A percentile compares a stretch with the other conserved stretches of the same genome.
Conservation (phyloP, 2,797 vertebrate genomes). For the Chelon labrosus region DNA sequence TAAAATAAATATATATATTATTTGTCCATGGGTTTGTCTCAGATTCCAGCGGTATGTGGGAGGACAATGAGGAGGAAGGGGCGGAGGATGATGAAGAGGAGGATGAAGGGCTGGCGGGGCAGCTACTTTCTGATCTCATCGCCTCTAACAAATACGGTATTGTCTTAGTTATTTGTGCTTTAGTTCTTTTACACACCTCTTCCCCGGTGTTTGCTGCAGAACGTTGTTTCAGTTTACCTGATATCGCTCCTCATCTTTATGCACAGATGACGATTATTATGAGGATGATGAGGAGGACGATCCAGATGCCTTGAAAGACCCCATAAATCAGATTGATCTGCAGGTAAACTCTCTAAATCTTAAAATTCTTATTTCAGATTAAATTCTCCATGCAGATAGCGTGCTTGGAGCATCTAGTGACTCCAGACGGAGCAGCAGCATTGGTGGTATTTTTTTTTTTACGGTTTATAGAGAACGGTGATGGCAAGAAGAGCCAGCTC, state of each 20-base stretch:
- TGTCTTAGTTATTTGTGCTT: background rate
- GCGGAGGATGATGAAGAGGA: slow-evolving; percentile 84
- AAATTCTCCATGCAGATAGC: no score
- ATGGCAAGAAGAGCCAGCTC: no score
- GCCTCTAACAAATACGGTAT: slow-evolving; percentile 97
- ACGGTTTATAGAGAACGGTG: no score
- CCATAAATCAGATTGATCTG: slow-evolving; percentile 96
- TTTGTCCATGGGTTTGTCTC: slow-evolving; percentile 54
- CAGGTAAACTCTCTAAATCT: slow-evolving; percentile 84
- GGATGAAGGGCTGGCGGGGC: slow-evolving; percentile 93
- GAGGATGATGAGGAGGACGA: slow-evolving; percentile 98
- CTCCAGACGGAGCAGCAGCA: no score
- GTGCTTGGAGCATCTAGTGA: no score
- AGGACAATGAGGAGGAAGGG: slow-evolving; percentile 92
- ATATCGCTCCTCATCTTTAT: background rate
- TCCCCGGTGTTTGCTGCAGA: background rate
- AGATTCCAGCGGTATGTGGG: slow-evolving; percentile 97
- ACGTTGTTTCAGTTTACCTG: background rate
- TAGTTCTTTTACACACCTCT: background rate
- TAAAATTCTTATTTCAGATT: background rate
- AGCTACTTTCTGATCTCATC: slow-evolving; percentile 96
- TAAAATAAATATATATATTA: background rate
- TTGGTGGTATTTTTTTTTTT: no score
- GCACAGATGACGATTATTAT: slow-evolving; percentile 96
- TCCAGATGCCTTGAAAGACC: slow-evolving; percentile 97